Percentiles rank a stretch among this genome's conserved stretches.
These are phyloP conservation scores for Corella eumyota DNA, from an alignment of 23 tunicate genomes.

Conservation along the genomic window DNA sequence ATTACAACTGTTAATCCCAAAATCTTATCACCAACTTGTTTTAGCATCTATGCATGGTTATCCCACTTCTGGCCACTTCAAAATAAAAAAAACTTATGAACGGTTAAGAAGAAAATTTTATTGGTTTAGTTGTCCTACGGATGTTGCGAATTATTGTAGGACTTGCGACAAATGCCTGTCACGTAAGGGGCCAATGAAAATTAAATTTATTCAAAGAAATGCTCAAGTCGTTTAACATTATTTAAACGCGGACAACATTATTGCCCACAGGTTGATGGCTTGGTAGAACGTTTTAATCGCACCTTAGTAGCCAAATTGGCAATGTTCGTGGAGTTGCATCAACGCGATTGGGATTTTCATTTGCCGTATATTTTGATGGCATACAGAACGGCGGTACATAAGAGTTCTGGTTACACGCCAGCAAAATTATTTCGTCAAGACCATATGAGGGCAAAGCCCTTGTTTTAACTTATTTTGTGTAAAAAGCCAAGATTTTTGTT, in stretches of 20 bases:
- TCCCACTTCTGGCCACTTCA: not conserved
- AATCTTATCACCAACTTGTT: no score
- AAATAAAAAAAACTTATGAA: not conserved
- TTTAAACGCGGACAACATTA: not conserved
- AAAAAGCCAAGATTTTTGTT: no score
- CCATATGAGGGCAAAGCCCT: no score
- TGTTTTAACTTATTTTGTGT: no score
- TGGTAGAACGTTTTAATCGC: not conserved
- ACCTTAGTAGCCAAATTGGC: not conserved
- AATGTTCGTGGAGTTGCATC: not conserved
- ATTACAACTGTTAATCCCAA: no score
- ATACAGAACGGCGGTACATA: no score
- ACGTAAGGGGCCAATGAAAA: not conserved
- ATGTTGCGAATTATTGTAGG: not conserved
- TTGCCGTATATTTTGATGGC: not conserved
- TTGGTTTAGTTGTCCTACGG: not conserved
- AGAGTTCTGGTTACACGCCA: no score
- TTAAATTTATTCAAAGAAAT: not conserved
- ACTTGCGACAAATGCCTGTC: not conserved
- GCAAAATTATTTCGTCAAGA: no score
- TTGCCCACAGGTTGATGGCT: not conserved
- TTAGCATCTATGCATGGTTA: no score
- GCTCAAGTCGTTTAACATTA: not conserved
- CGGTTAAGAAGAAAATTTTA: not conserved
- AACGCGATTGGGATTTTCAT: not conserved